phyloP scores from a whole-genome alignment of 2,888 invertebrate genomes.

The Campoplex nolae region DNA sequence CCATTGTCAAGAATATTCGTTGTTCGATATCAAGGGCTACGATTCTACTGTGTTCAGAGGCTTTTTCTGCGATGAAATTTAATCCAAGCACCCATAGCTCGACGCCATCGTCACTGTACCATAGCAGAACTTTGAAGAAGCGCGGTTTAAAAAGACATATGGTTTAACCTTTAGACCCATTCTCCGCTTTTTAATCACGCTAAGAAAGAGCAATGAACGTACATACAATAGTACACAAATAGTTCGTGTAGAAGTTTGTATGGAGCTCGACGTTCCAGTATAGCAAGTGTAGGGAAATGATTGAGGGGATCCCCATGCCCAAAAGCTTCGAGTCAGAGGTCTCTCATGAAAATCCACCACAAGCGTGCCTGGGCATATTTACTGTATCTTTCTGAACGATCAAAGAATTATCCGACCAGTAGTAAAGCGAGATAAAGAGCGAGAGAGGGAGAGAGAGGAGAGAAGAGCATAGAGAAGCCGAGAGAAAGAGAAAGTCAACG shows the following conservation, averaged over 20 bases:
- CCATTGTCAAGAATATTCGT: no score
- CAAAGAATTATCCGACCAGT: conserved; percentile 81
- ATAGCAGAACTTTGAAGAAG: not conserved
- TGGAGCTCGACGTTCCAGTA: conserved; percentile 8
- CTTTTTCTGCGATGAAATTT: not conserved
- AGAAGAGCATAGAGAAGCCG: conserved; percentile 32
- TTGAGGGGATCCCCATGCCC: conserved; percentile 20
- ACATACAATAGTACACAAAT: conserved; percentile 1
- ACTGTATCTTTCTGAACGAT: conserved; percentile 81
- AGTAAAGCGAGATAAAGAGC: conserved; percentile 44
- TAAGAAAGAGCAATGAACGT: conserved; percentile 37
- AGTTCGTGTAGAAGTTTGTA: conserved; percentile 3
- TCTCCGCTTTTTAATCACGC: conserved; percentile 33
- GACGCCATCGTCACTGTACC: not conserved
- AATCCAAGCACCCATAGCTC: not conserved
- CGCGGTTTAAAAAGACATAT: not conserved
- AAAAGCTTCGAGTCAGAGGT: conserved; percentile 4
- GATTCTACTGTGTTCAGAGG: not conserved
- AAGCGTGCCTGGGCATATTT: not conserved
- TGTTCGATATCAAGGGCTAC: not conserved
- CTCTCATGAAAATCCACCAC: not conserved
- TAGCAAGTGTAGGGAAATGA: conserved; percentile 19
- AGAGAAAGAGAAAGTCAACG: conserved; percentile 26
- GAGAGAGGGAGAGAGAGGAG: conserved; percentile 25
- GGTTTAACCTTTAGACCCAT: not conserved